Evolutionary conservation across 2,888 invertebrate species (phyloP), one percentile per base, ranked within the genome.

Genomic region (Hofmannophila pseudospretella): DNA sequence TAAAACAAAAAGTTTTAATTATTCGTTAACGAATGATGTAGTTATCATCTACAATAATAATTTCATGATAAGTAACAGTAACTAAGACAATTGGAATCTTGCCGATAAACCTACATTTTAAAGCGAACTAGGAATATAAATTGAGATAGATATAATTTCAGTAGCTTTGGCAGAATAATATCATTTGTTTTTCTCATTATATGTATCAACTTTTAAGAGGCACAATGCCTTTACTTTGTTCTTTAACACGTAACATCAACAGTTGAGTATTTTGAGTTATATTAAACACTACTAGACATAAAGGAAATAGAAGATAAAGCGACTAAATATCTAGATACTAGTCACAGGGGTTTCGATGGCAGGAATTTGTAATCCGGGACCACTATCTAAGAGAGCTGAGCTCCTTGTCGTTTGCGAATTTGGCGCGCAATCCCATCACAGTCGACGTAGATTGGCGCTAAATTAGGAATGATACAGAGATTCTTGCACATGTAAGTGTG

Each of bases 91-190:
- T 74, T 85, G 82, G 84, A 84, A 81, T 77, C 69, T 67, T 79
- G 77, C 79, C 80, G 73, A 82, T 84, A 81, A 71, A 76, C 64
- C 81, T 86, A 86, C 72, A 56, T 70, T 74, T 77, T 84, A 84
- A 84, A 85, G 84, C 84, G 76, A 80, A 79, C 80, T 85, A 86
- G 84, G 85, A 85, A 85, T 86, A 84, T 69, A 71, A 67, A 73
- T 75, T 82, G 82, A 85, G 81, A 82, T 82, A 84, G 79, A 75
- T 77, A 78, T n/a, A n/a, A 80, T 78, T 81, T 82, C 81, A 79
- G 75, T 77, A 79, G 72, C 85, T 86, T 86, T 85, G 85, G 85
- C 79, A 77, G 78, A 75, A 63, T 78, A 75, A 77, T 77, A 80
- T 78, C 73, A 74, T 75, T 63, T 45, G 54, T 69, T 64, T 16